phyloP scores from a whole-genome alignment of 2,797 vertebrate species.

The Morus bassanus region DNA sequence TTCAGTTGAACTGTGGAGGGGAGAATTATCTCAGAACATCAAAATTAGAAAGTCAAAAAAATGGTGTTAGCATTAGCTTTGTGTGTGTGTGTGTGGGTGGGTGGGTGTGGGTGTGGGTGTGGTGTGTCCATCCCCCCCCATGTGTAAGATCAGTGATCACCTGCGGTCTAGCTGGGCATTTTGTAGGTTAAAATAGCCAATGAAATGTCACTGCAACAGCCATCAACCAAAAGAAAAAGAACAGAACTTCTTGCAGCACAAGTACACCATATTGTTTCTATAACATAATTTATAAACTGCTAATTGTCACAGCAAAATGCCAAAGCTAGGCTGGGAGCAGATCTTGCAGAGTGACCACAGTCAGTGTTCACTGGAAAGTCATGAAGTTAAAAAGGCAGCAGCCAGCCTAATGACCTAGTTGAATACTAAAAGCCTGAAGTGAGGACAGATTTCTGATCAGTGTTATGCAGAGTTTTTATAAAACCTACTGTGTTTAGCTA shows the following conservation, averaged over 20 bases:
- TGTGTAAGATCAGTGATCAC: too few relatives aligned
- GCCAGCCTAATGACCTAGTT: neutral
- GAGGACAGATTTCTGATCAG: neutral
- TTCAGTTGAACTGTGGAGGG: neutral
- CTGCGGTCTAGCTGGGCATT: neutral
- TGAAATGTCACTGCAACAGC: neutral
- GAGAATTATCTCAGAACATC: neutral
- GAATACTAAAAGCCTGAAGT: neutral
- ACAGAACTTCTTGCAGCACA: neutral
- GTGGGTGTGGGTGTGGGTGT: too few relatives aligned
- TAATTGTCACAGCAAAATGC: neutral
- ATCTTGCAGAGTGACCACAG: too few relatives aligned
- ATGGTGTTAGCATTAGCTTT: neutral
- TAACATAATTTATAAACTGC: neutral
- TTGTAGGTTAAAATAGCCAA: neutral
- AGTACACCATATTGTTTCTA: neutral
- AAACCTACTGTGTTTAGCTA: neutral
- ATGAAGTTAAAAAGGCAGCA: neutral
- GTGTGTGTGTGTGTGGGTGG: too few relatives aligned
- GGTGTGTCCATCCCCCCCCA: too few relatives aligned
- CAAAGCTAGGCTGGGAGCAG: neutral
- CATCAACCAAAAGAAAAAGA: too few relatives aligned
- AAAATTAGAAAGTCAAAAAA: neutral
- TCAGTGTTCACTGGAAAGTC: neutral
- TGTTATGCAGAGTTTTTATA: neutral